Evolutionary conservation across 2,888 invertebrate species (phyloP).

Genomic region (Lasioglossum malachurum): DNA sequence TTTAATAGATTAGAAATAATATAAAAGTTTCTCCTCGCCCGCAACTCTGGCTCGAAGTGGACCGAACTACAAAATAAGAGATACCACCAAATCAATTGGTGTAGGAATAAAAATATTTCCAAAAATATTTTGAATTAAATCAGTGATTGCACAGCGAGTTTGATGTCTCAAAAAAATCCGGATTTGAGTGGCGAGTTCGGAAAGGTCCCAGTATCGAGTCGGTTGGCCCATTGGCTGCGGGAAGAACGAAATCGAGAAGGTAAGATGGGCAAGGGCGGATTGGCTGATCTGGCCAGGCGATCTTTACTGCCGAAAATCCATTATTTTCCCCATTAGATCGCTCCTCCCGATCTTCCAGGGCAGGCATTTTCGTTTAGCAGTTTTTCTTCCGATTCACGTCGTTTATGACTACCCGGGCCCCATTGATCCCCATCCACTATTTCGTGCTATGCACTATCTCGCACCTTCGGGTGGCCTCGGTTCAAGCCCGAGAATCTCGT

Average conservation of each 20-base stretch:
- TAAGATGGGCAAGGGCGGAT: slow-evolving; percentile 67
- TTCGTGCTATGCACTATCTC: slow-evolving; percentile 62
- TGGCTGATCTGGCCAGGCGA: slow-evolving; percentile 80
- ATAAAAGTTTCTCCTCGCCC: neutral
- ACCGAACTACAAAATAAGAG: neutral
- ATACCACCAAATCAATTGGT: neutral
- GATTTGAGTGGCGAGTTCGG: slow-evolving; percentile 26
- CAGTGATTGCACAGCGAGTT: neutral
- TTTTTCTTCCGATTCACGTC: slow-evolving; percentile 83
- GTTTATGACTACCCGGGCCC: slow-evolving; percentile 79
- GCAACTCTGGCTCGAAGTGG: neutral
- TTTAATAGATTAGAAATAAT: too few relatives aligned
- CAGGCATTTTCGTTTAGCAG: slow-evolving; percentile 84
- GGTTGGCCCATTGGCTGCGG: slow-evolving; percentile 34
- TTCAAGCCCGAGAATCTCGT: slow-evolving; percentile 69
- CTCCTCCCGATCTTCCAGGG: slow-evolving; percentile 77
- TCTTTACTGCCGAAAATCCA: slow-evolving; percentile 85
- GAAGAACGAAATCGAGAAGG: slow-evolving; percentile 55
- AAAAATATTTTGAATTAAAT: neutral
- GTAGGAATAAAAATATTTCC: neutral
- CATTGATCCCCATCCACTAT: slow-evolving; percentile 59
- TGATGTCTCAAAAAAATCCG: neutral
- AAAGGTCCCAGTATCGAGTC: slow-evolving; percentile 38
- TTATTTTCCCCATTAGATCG: slow-evolving; percentile 84
- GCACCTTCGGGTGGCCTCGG: slow-evolving; percentile 68